A percentile compares a stretch with the other conserved stretches of the same genome.
These are phyloP conservation scores for Xylocampa areola DNA, from an alignment of 2,888 invertebrate species.

Conservation along the genomic window DNA sequence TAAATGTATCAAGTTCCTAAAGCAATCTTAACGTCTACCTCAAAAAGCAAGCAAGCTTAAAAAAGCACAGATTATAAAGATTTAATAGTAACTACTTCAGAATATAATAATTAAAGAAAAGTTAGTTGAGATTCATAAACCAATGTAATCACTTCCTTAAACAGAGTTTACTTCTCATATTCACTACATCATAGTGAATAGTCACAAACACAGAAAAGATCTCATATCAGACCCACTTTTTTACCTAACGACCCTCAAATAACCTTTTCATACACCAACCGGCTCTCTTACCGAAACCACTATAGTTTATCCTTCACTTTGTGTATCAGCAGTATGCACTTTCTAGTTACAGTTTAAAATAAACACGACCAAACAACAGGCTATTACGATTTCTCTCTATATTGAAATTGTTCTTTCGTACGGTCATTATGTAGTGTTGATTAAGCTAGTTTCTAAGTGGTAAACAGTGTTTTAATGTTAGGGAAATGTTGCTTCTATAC, in stretches of 20 bases:
- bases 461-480: conserved; percentile 9
- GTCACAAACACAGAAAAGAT: too few relatives aligned
- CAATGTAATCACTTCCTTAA: too few relatives aligned
- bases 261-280: conserved; percentile 5
- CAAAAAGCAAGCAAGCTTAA: too few relatives aligned
- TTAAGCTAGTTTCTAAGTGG: conserved; percentile 34
- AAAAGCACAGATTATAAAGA: too few relatives aligned
- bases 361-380: conserved; percentile 50
- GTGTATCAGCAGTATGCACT: conserved; percentile 62
- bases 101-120: too few relatives aligned
- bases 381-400: conserved; percentile 47
- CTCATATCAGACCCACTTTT: too few relatives aligned
- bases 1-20: too few relatives aligned
- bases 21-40: too few relatives aligned
- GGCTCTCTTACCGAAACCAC: conserved; percentile 19
- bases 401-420: conserved; percentile 41
- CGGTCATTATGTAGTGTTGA: conserved; percentile 36
- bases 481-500: conserved; percentile 12
- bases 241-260: conserved; percentile 26
- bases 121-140: too few relatives aligned
- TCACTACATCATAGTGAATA: too few relatives aligned
- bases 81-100: too few relatives aligned
- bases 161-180: too few relatives aligned
- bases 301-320: conserved; percentile 20
- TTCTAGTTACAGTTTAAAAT: conserved; percentile 61